These are phyloP conservation scores for Octonoba sinensis DNA, from an alignment of 2,888 invertebrate genomes.

Conservation along the genomic window DNA sequence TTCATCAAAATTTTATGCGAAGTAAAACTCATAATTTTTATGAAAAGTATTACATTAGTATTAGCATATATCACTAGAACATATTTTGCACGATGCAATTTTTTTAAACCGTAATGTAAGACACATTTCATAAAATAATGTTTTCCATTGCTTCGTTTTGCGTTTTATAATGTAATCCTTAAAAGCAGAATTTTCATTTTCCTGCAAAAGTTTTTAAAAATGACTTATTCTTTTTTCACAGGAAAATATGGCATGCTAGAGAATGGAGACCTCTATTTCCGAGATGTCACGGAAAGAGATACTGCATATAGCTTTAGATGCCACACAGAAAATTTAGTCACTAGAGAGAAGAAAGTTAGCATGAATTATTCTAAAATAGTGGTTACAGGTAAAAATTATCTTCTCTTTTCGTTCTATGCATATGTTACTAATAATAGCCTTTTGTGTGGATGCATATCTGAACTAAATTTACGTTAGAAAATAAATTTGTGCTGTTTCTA, in stretches of 20 bases:
- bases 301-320: slow-evolving; percentile 73
- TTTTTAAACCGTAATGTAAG: too few relatives aligned
- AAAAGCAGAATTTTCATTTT: too few relatives aligned
- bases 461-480: background rate
- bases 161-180: too few relatives aligned
- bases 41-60: too few relatives aligned
- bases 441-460: background rate
- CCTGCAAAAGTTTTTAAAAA: too few relatives aligned
- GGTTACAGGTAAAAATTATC: slow-evolving; percentile 82
- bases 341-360: slow-evolving; percentile 91
- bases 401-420: too few relatives aligned
- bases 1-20: too few relatives aligned
- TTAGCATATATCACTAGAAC: too few relatives aligned
- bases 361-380: slow-evolving; percentile 94
- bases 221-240: background rate
- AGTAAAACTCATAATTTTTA: too few relatives aligned
- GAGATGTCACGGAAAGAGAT: slow-evolving; percentile 50
- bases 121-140: too few relatives aligned
- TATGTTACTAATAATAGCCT: background rate
- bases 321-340: slow-evolving; percentile 91
- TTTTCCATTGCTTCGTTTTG: too few relatives aligned
- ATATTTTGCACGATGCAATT: too few relatives aligned
- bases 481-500: background rate
- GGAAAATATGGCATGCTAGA: slow-evolving; percentile 60
- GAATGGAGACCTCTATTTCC: slow-evolving; percentile 54